A percentile compares a stretch with the other conserved stretches of the same genome.
Conservation (phyloP, 2,797 vertebrate genomes). For the Amniataba percoides region DNA sequence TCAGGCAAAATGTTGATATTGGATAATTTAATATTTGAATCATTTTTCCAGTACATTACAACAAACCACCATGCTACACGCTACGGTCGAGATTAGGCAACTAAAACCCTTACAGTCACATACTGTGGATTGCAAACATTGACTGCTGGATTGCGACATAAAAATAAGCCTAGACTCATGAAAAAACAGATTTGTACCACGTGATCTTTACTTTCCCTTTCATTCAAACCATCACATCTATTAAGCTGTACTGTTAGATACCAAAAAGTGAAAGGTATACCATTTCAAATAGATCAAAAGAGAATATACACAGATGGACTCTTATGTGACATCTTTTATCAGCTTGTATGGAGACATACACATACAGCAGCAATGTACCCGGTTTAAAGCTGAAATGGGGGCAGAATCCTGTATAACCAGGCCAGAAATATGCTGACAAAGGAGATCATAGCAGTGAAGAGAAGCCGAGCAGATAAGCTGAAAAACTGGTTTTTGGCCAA, state of each 20-base stretch:
- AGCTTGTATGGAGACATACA: too few species aligned
- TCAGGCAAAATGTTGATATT: background rate
- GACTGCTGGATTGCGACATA: background rate
- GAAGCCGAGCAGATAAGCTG: too few species aligned
- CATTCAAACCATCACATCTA: background rate
- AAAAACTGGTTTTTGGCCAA: too few species aligned
- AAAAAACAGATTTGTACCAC: background rate
- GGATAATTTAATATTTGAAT: background rate
- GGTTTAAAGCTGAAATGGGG: too few species aligned
- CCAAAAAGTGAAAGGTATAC: slow-evolving; percentile 11
- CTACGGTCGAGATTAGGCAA: background rate
- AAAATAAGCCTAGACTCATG: background rate
- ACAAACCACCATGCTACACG: too few species aligned
- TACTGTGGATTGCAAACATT: background rate
- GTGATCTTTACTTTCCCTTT: background rate
- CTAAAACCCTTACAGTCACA: background rate
- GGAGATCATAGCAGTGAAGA: too few species aligned
- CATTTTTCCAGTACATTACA: too few species aligned
- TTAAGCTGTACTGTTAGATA: background rate
- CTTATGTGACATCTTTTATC: too few species aligned
- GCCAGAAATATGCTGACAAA: too few species aligned
- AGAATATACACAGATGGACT: too few species aligned
- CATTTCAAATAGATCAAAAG: background rate
- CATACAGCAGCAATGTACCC: too few species aligned
- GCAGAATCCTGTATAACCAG: too few species aligned